These are phyloP conservation scores for Dromiciops gliroides DNA, from an alignment of 2,113 vertebrate species.

Conservation along the genomic window DNA sequence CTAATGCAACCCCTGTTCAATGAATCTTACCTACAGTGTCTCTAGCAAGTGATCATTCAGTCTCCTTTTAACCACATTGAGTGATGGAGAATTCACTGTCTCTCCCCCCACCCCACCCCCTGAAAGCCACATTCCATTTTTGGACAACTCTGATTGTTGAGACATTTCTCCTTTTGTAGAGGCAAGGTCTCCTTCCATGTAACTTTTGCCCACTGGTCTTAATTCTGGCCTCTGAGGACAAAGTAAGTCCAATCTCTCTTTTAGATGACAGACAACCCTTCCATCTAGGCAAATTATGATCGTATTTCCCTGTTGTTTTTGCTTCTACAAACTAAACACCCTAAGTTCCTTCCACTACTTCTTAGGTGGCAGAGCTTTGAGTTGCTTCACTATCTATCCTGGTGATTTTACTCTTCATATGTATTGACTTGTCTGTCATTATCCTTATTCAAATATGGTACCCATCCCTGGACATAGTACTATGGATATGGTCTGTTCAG, in stretches of 20 bases:
- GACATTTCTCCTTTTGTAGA: too few species aligned
- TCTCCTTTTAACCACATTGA: too few species aligned
- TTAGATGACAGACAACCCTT: neutral
- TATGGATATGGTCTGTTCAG: neutral
- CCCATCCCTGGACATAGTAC: neutral
- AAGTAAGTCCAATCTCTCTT: neutral
- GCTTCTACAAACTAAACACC: neutral
- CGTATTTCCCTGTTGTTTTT: neutral
- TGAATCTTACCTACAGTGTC: too few species aligned
- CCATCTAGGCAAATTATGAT: neutral
- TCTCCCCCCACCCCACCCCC: too few species aligned
- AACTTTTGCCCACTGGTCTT: neutral
- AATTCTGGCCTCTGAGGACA: neutral
- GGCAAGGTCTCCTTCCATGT: neutral
- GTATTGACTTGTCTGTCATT: neutral
- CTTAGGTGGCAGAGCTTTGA: neutral
- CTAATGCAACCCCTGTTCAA: too few species aligned
- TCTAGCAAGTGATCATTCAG: too few species aligned
- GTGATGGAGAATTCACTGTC: too few species aligned
- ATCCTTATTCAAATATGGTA: neutral
- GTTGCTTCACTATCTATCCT: neutral
- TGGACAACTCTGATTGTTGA: too few species aligned
- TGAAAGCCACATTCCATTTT: too few species aligned
- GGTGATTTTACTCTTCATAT: neutral
- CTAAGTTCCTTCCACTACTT: neutral